These are phyloP conservation scores for Nomada ruficornis DNA, from an alignment of 2,888 invertebrate species.

Conservation along the genomic window DNA sequence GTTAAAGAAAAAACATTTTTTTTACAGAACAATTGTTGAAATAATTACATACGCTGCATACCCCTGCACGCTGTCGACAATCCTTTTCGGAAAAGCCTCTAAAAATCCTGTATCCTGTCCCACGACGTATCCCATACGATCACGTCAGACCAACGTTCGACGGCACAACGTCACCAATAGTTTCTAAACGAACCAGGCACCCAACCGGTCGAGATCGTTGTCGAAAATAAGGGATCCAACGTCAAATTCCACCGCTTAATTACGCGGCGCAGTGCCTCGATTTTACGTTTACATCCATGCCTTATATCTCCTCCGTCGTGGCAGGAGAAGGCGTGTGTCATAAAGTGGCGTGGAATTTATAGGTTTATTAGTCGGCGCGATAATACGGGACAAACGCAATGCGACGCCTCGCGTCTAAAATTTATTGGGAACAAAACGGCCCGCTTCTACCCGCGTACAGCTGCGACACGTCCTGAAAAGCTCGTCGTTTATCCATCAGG, in stretches of 20 bases:
- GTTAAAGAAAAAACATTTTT: too few species aligned
- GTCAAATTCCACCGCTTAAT: constrained; percentile 35
- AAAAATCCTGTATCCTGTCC: too few species aligned
- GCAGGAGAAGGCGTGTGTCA: constrained; percentile 29
- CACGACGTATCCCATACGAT: too few species aligned
- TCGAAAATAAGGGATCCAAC: background rate
- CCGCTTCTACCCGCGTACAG: constrained; percentile 38
- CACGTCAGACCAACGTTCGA: background rate
- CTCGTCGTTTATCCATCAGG: background rate
- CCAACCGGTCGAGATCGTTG: background rate
- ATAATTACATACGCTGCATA: too few species aligned
- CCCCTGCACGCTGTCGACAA: too few species aligned
- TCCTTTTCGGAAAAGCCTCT: too few species aligned
- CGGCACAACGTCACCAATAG: background rate
- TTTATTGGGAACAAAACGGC: constrained; percentile 58
- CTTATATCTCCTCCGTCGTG: constrained; percentile 30
- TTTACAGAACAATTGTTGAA: too few species aligned
- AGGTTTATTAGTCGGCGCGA: constrained; percentile 73
- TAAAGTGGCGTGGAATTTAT: constrained; percentile 69
- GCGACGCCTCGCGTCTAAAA: constrained; percentile 43
- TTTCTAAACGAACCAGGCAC: background rate
- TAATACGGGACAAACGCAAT: constrained; percentile 56
- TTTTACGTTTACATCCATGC: constrained; percentile 42
- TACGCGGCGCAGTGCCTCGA: constrained; percentile 33
- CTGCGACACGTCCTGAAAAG: constrained; percentile 48